phyloP scores from a whole-genome alignment of 2,113 vertebrate genomes.

The Columba livia region DNA sequence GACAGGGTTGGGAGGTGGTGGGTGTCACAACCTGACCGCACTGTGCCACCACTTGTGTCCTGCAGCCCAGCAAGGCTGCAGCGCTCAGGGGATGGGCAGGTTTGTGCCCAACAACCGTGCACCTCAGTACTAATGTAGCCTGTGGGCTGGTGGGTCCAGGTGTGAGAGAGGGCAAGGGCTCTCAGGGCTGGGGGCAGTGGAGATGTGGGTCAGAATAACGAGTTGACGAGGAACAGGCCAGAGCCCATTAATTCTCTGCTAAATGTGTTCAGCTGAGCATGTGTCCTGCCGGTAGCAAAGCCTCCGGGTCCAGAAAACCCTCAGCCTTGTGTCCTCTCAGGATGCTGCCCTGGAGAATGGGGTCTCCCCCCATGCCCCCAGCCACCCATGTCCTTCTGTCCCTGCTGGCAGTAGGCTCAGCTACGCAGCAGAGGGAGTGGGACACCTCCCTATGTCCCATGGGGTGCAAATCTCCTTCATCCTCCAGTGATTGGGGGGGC shows the following conservation, averaged over 20 bases:
- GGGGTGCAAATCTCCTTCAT: accelerated
- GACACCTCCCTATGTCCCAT: accelerated
- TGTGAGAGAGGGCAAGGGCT: background rate
- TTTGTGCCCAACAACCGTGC: accelerated
- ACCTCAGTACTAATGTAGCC: accelerated
- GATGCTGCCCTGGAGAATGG: accelerated
- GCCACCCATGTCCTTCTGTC: accelerated
- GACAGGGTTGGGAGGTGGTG: background rate
- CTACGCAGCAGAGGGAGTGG: background rate
- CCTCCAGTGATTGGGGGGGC: accelerated
- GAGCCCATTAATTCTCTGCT: background rate
- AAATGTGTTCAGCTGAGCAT: accelerated
- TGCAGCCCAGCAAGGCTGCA: accelerated
- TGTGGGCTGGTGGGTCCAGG: background rate
- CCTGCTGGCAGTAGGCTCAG: background rate
- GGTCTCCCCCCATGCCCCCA: background rate
- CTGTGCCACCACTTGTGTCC: background rate
- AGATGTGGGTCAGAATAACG: background rate
- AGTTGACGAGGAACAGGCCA: background rate
- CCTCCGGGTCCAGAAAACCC: too few relatives aligned
- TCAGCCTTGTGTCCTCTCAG: accelerated
- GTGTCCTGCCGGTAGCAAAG: background rate
- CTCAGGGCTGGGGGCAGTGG: background rate
- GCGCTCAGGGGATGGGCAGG: background rate
- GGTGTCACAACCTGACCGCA: too few relatives aligned